Evolutionary conservation across 2,113 vertebrate species (phyloP), one percentile per base, ranked within the genome.

Genomic region (Phainopepla nitens): DNA sequence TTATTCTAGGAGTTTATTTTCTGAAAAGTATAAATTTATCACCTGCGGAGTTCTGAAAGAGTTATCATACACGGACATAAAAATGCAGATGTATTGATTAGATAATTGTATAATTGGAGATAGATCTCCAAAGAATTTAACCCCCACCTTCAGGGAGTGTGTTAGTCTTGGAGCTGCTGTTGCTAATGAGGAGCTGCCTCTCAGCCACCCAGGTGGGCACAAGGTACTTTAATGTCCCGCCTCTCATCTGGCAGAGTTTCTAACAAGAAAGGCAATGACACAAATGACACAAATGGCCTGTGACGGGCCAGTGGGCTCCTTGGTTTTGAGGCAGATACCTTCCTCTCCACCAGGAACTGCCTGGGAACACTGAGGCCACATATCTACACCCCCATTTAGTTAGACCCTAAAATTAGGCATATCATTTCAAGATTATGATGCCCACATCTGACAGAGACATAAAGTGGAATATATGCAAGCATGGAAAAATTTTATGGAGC

Each of bases 401-500:
- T 45, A 54, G 41, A 51, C 23, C 7, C 16, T 39, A 42, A 68
- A 75, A 72, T 36, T 13, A 56, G 58, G 36, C 24, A 29, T 4
- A 50, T 77, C 0, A 0, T 81, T 89, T 86, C 47, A 62, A 41
- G 45, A 58, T 42, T 68, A 19, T 44, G 44, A 70, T 66, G 47
- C 11, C 78, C 64, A 31, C 13, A 0, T 72, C 53, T 76, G 71
- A 81, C 87, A 77, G n/a, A 70, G 23, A 64, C 21, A 79, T 47
- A 80, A 83, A 50, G 27, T n/a, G 78, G 60, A 87, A 95, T 42
- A 75, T 68, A 80, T 91, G 64, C 80, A 92, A 47, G 25, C 9
- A 64, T 6, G 16, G 47, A 44, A 88, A 89, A 22, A 47, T 60
- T 95, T 84, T 84, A 91, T 68, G 66, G 72, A 95, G 39, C n/a